phyloP scores from a whole-genome alignment of 2,113 vertebrate genomes.

The Clarias magur region DNA sequence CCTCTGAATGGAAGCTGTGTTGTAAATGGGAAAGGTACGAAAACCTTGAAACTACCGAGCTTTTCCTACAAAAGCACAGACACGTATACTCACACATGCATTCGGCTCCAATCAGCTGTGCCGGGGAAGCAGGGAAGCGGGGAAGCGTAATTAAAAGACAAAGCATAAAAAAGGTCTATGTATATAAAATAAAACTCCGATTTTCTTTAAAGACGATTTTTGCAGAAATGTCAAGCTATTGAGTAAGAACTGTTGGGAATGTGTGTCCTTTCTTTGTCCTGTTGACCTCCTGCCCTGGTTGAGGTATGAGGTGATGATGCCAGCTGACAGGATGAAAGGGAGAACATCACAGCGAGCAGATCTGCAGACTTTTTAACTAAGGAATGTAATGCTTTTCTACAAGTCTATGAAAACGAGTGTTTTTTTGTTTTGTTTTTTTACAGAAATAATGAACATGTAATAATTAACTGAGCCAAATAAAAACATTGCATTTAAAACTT shows the following conservation, averaged over 20 bases:
- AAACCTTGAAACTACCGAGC: background rate
- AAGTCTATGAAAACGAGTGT: background rate
- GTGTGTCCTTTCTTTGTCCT: constrained; percentile 15
- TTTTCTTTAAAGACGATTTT: background rate
- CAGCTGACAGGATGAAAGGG: constrained; percentile 30
- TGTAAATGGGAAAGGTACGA: background rate
- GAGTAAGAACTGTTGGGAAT: background rate
- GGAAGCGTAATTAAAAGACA: no score
- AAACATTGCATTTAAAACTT: background rate
- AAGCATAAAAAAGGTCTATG: background rate
- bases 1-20: background rate
- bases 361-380: constrained; percentile 1
- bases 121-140: background rate
- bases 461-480: background rate
- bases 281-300: constrained; percentile 15
- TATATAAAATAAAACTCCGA: background rate
- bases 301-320: constrained; percentile 10
- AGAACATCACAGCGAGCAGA: background rate
- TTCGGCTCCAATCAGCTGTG: background rate
- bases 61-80: background rate
- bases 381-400: constrained; percentile 3
- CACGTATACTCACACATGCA: background rate
- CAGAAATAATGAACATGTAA: background rate
- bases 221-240: background rate
- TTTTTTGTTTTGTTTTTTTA: background rate